phyloP scores from a whole-genome alignment of 2,888 invertebrate species.

The Aleiodes testaceus region DNA sequence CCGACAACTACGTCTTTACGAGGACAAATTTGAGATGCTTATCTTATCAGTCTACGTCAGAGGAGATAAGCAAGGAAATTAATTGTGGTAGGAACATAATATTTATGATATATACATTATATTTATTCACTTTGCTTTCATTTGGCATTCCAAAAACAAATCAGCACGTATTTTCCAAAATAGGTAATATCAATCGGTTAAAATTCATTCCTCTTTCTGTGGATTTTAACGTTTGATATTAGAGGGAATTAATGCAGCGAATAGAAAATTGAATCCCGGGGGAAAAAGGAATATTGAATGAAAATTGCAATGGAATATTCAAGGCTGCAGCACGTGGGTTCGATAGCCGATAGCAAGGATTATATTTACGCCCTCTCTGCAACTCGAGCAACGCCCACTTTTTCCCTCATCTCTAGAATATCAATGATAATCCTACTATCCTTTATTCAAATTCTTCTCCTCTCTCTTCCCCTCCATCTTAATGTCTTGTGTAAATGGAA shows the following conservation, averaged over 20 bases:
- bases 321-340: constrained; percentile 34
- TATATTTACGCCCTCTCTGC: constrained; percentile 34
- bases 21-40: constrained; percentile 53
- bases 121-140: background rate
- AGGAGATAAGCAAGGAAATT: constrained; percentile 38
- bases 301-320: constrained; percentile 4
- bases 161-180: too few species aligned
- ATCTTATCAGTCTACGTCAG: constrained; percentile 59
- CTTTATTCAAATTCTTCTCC: background rate
- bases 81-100: constrained; percentile 20
- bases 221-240: background rate
- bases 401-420: constrained; percentile 24
- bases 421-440: constrained; percentile 12
- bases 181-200: background rate
- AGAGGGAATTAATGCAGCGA: too few species aligned
- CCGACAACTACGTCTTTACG: constrained; percentile 49
- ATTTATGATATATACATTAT: background rate
- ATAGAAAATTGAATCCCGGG: too few species aligned
- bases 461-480: background rate
- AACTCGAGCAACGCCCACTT: constrained; percentile 39
- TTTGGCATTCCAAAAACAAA: too few species aligned
- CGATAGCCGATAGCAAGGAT: constrained; percentile 38
- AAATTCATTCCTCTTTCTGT: background rate
- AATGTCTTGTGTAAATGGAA: too few species aligned
- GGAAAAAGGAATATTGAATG: too few species aligned